Base-by-base conservation (phyloP, 2,113 vertebrate genomes). In the Quiscalus mexicanus region DNA sequence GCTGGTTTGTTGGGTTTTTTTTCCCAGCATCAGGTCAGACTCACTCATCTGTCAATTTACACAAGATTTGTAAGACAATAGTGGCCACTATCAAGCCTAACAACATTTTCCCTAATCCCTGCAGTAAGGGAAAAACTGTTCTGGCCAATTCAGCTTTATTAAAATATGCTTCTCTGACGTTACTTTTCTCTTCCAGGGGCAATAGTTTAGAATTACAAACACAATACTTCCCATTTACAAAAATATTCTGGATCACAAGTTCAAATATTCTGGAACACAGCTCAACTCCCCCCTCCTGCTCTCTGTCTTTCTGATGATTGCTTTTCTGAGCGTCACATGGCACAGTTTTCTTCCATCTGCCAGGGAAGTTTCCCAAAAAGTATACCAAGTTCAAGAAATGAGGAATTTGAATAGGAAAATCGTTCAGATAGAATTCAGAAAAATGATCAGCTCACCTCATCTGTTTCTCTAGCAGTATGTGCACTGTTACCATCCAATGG, bases 401-500 rank as follows among this genome's bases (percentile, higher is more conserved):
- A 84, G 42, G 63, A 84, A 93, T 80, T 27, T 63, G 49, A 97
- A 70, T 30, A 74, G 53, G 22, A 91, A 77, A 82, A 28, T 53
- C 3, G 15, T 50, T 96, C 31, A 79, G 87, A 92, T 22, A 96
- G 91, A 91, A 94, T 77, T 94, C 92, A 74, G 83, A 90, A 95
- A 96, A 95, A 95, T 41, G 1, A 95, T 89, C 87, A 64, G 63
- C 81, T 95, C 79, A 75, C 75, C 85, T 92, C 81, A 67, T 94
- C 97, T 94, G 93, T 92, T 92, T 93, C 95, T 95, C 95, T 89
- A 97, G 96, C 92, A 93, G 79, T 60, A 85, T 96, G 88, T 91
- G 95, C 96, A 92, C 93, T 87, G 88, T 93, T 95, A 92, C 77
- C 91, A 96, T 89, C 65, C 87, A 97, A 96, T 93, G 69, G 92